Evolutionary conservation across 2,797 vertebrate genomes (phyloP), one percentile per base, ranked within the genome.

Genomic region (Graptemys geographica): DNA sequence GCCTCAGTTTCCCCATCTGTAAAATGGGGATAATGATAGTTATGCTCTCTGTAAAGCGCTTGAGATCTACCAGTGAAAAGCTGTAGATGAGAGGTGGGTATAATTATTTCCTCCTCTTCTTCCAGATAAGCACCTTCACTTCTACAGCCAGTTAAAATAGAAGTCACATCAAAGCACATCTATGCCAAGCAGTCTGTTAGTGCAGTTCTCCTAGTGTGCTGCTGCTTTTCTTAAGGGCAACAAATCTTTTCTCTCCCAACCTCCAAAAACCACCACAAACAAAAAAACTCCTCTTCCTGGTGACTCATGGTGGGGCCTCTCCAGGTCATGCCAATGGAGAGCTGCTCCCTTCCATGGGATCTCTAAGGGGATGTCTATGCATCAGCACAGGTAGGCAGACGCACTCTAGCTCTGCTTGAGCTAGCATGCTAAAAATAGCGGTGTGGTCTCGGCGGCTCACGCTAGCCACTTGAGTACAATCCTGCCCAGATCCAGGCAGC

Each of bases 121-220:
- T 4, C 7, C 57, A 47, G 56, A 37, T n/a, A 23, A 84, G 28
- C 49, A 83, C 51, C 81, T 59, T 33, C 62, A 8, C 12, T 62
- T 56, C 65, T 28, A 6, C 2, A 5, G 76, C 2, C 81, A 79
- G 65, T 72, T 91, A 21, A 41, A 33, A 8, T 1, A 1, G 0
- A 3, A 33, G 21, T 28, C 65, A n/a, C 41, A 21, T 37, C 56
- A 15, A 37, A 25, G 28, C 16, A 5, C 3, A 8, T 19, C 41
- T 51, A 41, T 31, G 37, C 83, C 84, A 62, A 52, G 56, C 56
- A 27, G 56, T 57, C 11, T 12, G 8, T 27, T 57, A 57, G 56
- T 28, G 27, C 56, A 57, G 56, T 27, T 57, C 56, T 57, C 27
- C 56, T 12, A 57, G 56, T 28, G 56, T 57, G 56, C 27, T 57